These are phyloP conservation scores for Tiliacea aurago DNA, from an alignment of 2,888 invertebrate genomes.

Conservation along the genomic window DNA sequence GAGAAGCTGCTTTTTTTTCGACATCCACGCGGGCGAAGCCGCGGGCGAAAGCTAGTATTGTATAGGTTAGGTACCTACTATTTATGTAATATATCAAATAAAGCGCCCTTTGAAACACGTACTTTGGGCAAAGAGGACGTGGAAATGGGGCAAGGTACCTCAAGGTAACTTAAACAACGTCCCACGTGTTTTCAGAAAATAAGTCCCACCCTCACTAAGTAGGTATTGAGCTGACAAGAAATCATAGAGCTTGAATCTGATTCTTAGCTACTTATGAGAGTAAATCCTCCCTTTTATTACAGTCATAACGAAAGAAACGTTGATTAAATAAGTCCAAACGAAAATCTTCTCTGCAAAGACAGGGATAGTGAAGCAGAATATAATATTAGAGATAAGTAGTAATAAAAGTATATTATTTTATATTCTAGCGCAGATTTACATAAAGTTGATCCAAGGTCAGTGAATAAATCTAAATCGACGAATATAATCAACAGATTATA, in stretches of 20 bases:
- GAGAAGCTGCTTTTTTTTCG: too few relatives aligned
- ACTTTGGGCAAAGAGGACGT: neutral
- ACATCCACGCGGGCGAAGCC: too few relatives aligned
- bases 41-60: too few relatives aligned
- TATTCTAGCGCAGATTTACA: constrained; percentile 16
- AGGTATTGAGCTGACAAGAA: constrained; percentile 14
- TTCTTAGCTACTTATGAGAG: constrained; percentile 15
- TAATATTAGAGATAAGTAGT: constrained; percentile 19
- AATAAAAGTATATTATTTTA: constrained; percentile 11
- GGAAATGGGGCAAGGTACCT: neutral
- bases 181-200: neutral
- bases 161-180: too few relatives aligned
- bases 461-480: constrained; percentile 27
- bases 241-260: constrained; percentile 11
- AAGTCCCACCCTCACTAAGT: neutral
- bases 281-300: constrained; percentile 42
- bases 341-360: constrained; percentile 39
- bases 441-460: constrained; percentile 7
- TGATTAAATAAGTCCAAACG: constrained; percentile 45
- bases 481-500: constrained; percentile 26
- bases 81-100: neutral
- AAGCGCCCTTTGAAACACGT: neutral
- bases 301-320: constrained; percentile 32
- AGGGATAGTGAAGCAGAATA: constrained; percentile 25
- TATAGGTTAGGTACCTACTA: neutral